phyloP scores from a whole-genome alignment of 1,140 invertebrate species.

The Laupala kohalensis region DNA sequence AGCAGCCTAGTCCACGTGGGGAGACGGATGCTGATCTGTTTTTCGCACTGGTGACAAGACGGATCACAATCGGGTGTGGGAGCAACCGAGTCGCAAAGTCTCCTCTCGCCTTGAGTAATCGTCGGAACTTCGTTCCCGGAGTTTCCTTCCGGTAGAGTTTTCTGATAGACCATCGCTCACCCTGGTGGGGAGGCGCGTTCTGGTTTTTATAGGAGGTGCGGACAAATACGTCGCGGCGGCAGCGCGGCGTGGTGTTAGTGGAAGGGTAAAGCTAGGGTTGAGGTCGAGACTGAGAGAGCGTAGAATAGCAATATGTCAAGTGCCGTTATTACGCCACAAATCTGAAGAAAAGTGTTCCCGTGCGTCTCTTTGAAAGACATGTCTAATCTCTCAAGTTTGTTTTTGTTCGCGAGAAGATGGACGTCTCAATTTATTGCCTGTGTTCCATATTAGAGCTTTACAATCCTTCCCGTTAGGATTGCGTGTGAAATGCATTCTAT shows the following conservation, averaged over 20 bases:
- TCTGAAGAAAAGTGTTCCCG: background rate
- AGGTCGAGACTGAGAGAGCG: background rate
- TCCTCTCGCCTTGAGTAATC: background rate
- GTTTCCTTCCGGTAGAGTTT: background rate
- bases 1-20: too few relatives aligned
- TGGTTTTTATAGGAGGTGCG: background rate
- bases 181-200: too few relatives aligned
- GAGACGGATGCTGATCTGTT: too few relatives aligned
- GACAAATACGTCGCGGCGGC: too few relatives aligned
- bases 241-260: background rate
- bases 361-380: background rate
- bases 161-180: background rate
- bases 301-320: background rate
- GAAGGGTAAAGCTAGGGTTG: background rate
- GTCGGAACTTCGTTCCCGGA: background rate
- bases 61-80: too few relatives aligned
- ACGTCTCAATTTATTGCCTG: background rate
- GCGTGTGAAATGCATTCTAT: background rate
- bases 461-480: background rate
- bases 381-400: background rate
- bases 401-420: background rate
- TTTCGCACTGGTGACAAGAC: too few relatives aligned
- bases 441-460: background rate
- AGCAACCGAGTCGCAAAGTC: too few relatives aligned
- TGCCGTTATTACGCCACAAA: background rate